Percentiles rank a stretch among this genome's conserved stretches.
These are phyloP conservation scores for Catharus ustulatus DNA, from an alignment of 2,797 vertebrate genomes.

Conservation along the genomic window DNA sequence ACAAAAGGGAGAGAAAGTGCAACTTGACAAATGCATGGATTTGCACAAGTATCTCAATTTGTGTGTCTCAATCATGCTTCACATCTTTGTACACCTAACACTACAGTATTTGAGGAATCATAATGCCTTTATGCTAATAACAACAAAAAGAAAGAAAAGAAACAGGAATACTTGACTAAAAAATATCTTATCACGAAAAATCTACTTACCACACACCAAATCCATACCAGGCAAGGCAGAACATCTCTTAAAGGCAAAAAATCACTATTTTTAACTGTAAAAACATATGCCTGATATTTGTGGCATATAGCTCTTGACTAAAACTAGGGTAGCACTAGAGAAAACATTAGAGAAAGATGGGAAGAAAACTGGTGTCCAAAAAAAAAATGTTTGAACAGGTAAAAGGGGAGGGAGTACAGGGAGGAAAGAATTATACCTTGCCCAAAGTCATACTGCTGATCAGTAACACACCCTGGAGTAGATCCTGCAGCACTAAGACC, in stretches of 20 bases:
- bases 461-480: background rate
- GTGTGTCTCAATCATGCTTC: background rate
- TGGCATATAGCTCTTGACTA: background rate
- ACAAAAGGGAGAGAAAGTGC: background rate
- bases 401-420: background rate
- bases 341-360: background rate
- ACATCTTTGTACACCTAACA: background rate
- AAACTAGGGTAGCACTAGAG: background rate
- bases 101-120: background rate
- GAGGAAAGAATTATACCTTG: background rate
- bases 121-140: background rate
- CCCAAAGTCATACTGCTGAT: background rate
- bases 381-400: background rate
- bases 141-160: background rate
- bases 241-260: background rate
- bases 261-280: background rate
- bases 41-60: background rate
- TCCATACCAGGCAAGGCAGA: background rate
- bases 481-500: background rate
- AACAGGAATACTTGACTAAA: background rate
- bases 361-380: background rate
- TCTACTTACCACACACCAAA: background rate
- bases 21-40: background rate
- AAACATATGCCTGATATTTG: background rate
- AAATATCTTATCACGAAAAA: background rate